These are phyloP conservation scores for Geopemphigus sp. DNA, from an alignment of 1,140 invertebrate species.

Conservation along the genomic window DNA sequence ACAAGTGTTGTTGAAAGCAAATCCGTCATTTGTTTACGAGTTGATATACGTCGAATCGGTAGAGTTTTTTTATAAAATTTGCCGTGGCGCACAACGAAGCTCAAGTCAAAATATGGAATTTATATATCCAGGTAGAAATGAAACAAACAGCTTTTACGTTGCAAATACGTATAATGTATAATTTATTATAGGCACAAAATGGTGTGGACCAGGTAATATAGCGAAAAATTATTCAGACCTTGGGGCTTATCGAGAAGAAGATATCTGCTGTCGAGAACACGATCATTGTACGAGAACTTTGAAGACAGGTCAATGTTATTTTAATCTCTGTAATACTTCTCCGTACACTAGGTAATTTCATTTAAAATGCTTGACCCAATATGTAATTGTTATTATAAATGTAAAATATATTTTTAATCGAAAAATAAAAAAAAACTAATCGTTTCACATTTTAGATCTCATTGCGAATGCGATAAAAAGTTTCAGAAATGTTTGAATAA, in stretches of 20 bases:
- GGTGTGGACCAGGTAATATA: constrained; percentile 70
- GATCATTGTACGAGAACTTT: constrained; percentile 64
- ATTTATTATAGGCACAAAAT: constrained; percentile 63
- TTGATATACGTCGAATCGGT: constrained; percentile 11
- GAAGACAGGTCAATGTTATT: constrained; percentile 18
- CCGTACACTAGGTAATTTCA: constrained; percentile 49
- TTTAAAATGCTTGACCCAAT: neutral
- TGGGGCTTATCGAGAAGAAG: constrained; percentile 64
- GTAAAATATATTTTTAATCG: neutral
- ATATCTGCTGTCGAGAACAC: constrained; percentile 73
- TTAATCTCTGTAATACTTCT: constrained; percentile 46
- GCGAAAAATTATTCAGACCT: constrained; percentile 66
- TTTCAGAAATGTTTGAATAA: constrained; percentile 32
- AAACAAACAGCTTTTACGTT: neutral
- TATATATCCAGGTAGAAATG: constrained; percentile 37
- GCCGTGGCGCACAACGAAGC: neutral
- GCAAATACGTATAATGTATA: neutral
- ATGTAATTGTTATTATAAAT: neutral
- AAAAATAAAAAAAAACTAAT: neutral
- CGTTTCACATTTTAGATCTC: constrained; percentile 31
- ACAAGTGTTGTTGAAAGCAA: neutral
- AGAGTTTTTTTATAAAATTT: constrained; percentile 39
- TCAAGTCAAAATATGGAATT: constrained; percentile 30
- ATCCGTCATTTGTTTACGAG: constrained; percentile 22
- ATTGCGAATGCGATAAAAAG: constrained; percentile 42